A percentile compares a stretch with the other conserved stretches of the same genome.
Evolutionary conservation across 2,797 vertebrate genomes (phyloP).

Genomic region (Moxostoma hubbsi): DNA sequence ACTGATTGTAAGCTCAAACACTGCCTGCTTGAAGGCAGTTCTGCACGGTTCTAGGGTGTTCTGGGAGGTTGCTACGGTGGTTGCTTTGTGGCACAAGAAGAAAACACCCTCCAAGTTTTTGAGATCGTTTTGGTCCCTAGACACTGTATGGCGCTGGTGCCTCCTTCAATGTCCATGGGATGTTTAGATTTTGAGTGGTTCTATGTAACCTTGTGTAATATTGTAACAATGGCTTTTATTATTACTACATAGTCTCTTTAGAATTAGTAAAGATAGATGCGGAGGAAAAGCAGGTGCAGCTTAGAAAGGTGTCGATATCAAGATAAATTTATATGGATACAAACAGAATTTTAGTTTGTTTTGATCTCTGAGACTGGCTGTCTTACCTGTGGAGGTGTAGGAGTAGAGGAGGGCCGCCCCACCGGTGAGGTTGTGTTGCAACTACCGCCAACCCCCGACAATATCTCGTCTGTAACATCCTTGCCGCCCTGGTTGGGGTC

Average conservation of each 20-base stretch:
- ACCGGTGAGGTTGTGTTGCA: slow-evolving; percentile 81
- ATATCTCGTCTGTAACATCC: slow-evolving; percentile 98
- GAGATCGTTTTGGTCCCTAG: too few species aligned
- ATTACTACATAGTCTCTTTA: neutral
- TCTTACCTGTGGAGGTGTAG: slow-evolving; percentile 93
- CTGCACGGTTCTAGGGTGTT: too few species aligned
- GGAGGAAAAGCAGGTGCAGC: neutral
- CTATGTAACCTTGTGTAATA: too few species aligned
- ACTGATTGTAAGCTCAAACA: slow-evolving; percentile 1
- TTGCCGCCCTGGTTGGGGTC: slow-evolving; percentile 98
- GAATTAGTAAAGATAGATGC: neutral
- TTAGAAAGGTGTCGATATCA: neutral
- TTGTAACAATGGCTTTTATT: too few species aligned
- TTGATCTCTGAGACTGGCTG: neutral
- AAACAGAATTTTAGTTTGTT: neutral
- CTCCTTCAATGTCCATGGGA: too few species aligned
- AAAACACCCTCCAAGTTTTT: too few species aligned
- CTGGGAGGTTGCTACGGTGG: too few species aligned
- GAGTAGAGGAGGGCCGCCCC: slow-evolving; percentile 86
- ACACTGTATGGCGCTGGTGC: too few species aligned
- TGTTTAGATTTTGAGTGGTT: too few species aligned
- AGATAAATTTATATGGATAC: neutral
- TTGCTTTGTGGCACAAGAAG: too few species aligned
- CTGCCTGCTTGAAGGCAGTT: too few species aligned
- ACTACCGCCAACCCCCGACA: slow-evolving; percentile 80